Base-by-base conservation (phyloP, 2,113 vertebrate species). In the Pogonocichla stellata region DNA sequence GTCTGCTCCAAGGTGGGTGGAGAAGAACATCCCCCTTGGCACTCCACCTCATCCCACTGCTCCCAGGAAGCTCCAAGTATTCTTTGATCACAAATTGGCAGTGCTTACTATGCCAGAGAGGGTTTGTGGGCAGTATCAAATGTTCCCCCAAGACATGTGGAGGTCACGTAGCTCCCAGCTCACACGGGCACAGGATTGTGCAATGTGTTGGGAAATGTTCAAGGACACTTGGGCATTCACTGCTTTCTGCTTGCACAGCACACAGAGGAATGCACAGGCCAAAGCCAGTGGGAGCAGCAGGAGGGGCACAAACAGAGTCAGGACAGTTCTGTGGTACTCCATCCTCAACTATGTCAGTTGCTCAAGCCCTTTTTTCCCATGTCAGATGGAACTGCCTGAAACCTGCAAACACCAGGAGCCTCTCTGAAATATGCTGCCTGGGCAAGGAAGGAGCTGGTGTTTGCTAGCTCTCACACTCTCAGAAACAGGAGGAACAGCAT, bases 221-320 rank as follows among this genome's bases (percentile, higher is more conserved):
- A 92, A 93, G 95, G 92, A 65, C 92, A 84, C 31, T 8, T 2
- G 2, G 90, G 56, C 38, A 65, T 24, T 33, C 0, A 0, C 2
- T 45, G 1, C 36, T 43, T 96, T 93, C 51, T 91, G 51, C 80
- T 89, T 64, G 34, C 77, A 74, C 83, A 85, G 45, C 61, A 71
- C 1, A 0, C 23, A 47, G 34, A 36, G 29, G 22, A 86, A 50
- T 10, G 10, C 51, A 34, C 0, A 0, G n/a, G 29, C 14, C 71
- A 79, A 42, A 91, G 51, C 43, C 36, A 36, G 5, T 11, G 6
- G 57, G 25, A 67, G 16, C 8, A 7, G 7, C 33, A 79, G 33
- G 9, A 85, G 11, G 18, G 33, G 9, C 40, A 64, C 31, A 47
- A 34, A 15, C 1, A 43, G 9, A 34, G 42, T 19, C 5, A 3